Evolutionary conservation across 92 coral and sea anemone genomes (phyloP), one percentile per base, ranked within the genome.

Genomic region (Zoanthus solanderi): DNA sequence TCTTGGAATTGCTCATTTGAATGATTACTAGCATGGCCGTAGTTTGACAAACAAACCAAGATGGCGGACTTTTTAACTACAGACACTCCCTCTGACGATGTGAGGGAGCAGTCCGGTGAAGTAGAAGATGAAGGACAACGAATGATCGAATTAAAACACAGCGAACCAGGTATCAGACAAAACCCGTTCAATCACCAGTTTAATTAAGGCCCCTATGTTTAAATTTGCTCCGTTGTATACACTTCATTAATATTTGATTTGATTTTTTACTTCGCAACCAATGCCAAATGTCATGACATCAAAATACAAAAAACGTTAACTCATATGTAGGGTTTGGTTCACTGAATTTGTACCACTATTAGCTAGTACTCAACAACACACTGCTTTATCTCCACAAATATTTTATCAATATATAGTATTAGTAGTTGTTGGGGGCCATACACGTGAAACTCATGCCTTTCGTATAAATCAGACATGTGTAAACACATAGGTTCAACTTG

Each of bases 101-200:
- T 56, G 46, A 69, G 74, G 61, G 90, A 83, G 61, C 93, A 71
- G 52, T 60, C 50, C 44, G 92, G 81, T 42, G 93, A 88, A 13
- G 87, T 89, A 46, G 93, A 87, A 4, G 94, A 91, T 37, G 92
- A 87, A 47, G 92, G 90, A 12, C 94, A 93, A 72, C 88, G 94
- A 61, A 93, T 95, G 98, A 85, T 95, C 87, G 98, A 95, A 78
- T 81, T 95, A 58, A 93, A 86, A 81, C 94, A 90, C 90, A 95
- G 84, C 88, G 90, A 91, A 44, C 98, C 98, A 91, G 98, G 98
- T 95, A 84, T 69, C 79, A 61, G 75, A 57, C 29, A 6, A 17
- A 30, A 23, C 14, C 42, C 77, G 52, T 54, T 28, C 69, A 32
- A 9, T 48, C 28, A 48, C 75, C 9, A 81, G 47, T 52, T 46